Conservation (phyloP, 37 sponge, comb jelly and placozoan species). For the Chondrilla cf. caribensis region DNA sequence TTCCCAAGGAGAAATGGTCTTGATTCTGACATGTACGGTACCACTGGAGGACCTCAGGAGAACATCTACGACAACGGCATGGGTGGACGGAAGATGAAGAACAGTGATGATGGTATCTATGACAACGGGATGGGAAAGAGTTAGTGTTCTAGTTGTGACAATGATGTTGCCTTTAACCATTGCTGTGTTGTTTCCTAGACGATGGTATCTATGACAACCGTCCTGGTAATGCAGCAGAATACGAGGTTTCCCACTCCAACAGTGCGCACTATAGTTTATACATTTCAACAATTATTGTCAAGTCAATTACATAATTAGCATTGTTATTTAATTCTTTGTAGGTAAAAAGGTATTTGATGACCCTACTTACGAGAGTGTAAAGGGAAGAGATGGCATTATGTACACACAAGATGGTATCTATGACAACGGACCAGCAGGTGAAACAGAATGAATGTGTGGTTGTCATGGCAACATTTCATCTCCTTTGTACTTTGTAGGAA, state of each 20-base stretch:
- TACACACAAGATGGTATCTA: constrained; percentile 24
- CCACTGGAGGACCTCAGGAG: background rate
- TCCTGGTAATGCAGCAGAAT: background rate
- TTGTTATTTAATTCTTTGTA: too few species aligned
- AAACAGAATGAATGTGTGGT: too few species aligned
- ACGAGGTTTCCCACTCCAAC: background rate
- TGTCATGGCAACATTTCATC: too few species aligned
- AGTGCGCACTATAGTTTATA: too few species aligned
- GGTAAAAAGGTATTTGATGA: too few species aligned
- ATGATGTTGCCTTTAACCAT: too few species aligned
- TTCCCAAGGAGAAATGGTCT: background rate
- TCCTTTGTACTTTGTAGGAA: too few species aligned
- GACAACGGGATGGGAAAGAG: background rate
- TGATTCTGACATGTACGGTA: constrained; percentile 6
- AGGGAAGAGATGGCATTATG: background rate
- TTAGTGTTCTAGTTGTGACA: too few species aligned
- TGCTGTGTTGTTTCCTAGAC: background rate
- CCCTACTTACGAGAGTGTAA: background rate
- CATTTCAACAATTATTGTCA: too few species aligned
- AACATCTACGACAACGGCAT: background rate
- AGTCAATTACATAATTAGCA: too few species aligned
- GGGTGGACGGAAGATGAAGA: background rate
- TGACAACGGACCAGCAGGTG: constrained; percentile 9
- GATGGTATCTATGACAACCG: constrained; percentile 22
- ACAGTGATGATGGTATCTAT: constrained; percentile 5